A percentile compares a stretch with the other conserved stretches of the same genome.
phyloP scores from a whole-genome alignment of 2,888 invertebrate genomes.

The Lasioglossum calceatum region DNA sequence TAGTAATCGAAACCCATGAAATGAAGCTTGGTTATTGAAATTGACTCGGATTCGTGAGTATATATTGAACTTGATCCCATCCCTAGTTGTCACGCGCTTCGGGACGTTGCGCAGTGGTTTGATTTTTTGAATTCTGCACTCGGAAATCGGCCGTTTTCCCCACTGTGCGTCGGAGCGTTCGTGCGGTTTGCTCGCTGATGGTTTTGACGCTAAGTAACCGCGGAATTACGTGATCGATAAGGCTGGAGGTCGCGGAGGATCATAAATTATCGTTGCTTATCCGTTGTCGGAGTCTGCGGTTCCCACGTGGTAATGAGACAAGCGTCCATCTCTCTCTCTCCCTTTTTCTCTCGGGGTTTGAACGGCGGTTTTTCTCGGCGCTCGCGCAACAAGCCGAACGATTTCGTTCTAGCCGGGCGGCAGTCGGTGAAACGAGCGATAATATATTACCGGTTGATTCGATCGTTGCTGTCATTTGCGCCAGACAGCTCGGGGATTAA shows the following conservation, averaged over 20 bases:
- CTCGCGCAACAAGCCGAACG: conserved; percentile 43
- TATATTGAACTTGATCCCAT: too few relatives aligned
- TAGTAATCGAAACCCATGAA: too few relatives aligned
- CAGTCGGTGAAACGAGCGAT: conserved; percentile 69
- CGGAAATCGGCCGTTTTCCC: too few relatives aligned
- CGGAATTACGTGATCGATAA: conserved; percentile 71
- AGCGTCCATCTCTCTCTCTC: conserved; percentile 18
- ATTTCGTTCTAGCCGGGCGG: conserved; percentile 62
- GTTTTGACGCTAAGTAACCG: conserved; percentile 57
- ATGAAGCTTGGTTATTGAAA: too few relatives aligned
- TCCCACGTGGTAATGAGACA: conserved; percentile 73
- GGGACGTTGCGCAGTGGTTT: neutral
- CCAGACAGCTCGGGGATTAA: conserved; percentile 73
- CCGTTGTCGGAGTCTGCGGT: conserved; percentile 59
- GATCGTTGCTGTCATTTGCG: conserved; percentile 75
- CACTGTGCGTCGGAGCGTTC: neutral
- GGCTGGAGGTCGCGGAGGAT: conserved; percentile 56
- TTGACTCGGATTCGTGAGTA: too few relatives aligned
- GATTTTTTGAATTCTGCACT: too few relatives aligned
- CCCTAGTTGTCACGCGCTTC: neutral
- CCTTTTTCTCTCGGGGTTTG: neutral
- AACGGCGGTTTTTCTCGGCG: conserved; percentile 48
- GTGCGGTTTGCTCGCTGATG: conserved; percentile 38
- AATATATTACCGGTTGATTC: conserved; percentile 73
- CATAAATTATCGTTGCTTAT: conserved; percentile 73